These are phyloP conservation scores for Lucilia sericata DNA, from an alignment of 1,140 invertebrate species.

Conservation along the genomic window DNA sequence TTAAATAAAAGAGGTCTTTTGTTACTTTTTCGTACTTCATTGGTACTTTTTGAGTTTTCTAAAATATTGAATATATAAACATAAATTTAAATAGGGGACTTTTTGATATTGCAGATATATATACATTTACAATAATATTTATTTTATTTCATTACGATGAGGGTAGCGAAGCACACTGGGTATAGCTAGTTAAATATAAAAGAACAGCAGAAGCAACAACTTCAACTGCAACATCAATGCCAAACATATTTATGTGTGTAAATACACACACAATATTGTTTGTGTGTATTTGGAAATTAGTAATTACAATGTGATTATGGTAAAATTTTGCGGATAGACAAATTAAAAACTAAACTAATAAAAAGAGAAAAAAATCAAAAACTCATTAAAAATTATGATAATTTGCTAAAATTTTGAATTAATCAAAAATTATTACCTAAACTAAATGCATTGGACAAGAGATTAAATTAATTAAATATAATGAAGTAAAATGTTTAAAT, in stretches of 20 bases:
- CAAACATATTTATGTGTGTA: too few relatives aligned
- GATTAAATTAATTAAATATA: not conserved
- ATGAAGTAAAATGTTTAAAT: constrained; percentile 12
- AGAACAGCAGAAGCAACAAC: not conserved
- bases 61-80: too few relatives aligned
- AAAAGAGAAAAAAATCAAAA: not conserved
- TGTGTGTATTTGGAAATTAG: not conserved
- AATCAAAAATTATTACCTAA: constrained; percentile 7
- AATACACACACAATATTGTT: not conserved
- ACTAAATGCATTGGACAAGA: constrained; percentile 24
- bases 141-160: too few relatives aligned
- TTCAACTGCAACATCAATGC: not conserved
- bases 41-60: too few relatives aligned
- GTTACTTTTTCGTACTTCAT: too few relatives aligned
- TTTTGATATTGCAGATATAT: too few relatives aligned
- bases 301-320: constrained; percentile 41
- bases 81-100: too few relatives aligned
- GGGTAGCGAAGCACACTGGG: too few relatives aligned
- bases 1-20: too few relatives aligned
- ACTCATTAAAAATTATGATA: constrained; percentile 19
- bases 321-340: constrained; percentile 34
- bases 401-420: constrained; percentile 8
- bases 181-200: too few relatives aligned
- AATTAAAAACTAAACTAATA: constrained; percentile 36
- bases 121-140: too few relatives aligned